Evolutionary conservation across 53 echinoderm and acorn worm species (phyloP).

Genomic region (Patiria pectinifera): DNA sequence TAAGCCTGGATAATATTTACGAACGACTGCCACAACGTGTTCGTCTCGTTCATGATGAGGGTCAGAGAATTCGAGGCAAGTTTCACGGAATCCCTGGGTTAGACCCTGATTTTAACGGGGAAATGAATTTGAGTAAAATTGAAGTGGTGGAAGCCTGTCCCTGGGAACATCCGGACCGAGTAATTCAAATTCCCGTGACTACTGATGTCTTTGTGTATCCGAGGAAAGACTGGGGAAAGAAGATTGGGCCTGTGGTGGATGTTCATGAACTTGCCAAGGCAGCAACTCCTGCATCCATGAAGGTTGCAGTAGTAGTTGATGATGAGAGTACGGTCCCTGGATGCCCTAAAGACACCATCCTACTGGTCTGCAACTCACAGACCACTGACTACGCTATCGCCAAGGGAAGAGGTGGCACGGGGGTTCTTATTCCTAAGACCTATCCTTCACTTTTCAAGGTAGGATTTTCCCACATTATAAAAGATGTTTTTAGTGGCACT

Average conservation of each 20-base stretch:
- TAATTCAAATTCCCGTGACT: slow-evolving; percentile 15
- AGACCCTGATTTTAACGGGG: slow-evolving; percentile 29
- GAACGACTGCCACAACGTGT: slow-evolving; percentile 58
- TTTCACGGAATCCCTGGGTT: slow-evolving; percentile 48
- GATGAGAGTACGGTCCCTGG: slow-evolving; percentile 30
- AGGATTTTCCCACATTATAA: background rate
- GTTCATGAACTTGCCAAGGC: slow-evolving; percentile 23
- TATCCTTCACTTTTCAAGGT: slow-evolving; percentile 56
- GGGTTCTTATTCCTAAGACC: background rate
- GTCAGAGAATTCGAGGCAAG: slow-evolving; percentile 21
- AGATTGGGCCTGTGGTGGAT: slow-evolving; percentile 32
- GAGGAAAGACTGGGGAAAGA: slow-evolving; percentile 38
- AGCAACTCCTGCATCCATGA: background rate
- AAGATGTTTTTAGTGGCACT: too few relatives aligned
- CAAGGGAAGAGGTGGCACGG: background rate
- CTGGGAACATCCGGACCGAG: slow-evolving; percentile 33
- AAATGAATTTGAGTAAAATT: slow-evolving; percentile 29
- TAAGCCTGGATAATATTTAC: slow-evolving; percentile 25
- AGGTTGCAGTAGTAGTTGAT: slow-evolving; percentile 42
- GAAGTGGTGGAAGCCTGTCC: slow-evolving; percentile 48
- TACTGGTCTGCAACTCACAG: background rate
- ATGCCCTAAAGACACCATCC: slow-evolving; percentile 41
- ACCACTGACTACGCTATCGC: background rate
- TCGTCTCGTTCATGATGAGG: slow-evolving; percentile 26
- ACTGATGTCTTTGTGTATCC: slow-evolving; percentile 29